phyloP scores from a whole-genome alignment of 1,140 invertebrate species.

The Pachyrhynchus sulphureomaculatus region DNA sequence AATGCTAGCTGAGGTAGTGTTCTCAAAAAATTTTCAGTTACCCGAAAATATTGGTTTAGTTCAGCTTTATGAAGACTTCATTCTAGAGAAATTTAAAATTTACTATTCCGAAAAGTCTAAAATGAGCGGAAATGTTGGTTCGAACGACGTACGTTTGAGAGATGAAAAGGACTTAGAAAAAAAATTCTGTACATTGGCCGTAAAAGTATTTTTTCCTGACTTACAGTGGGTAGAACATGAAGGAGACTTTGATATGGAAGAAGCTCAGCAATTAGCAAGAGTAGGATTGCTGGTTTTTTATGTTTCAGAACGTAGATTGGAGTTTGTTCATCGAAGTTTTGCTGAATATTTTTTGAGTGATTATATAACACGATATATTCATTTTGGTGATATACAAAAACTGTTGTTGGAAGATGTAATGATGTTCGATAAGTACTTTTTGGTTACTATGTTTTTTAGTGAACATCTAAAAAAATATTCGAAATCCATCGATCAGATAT shows the following conservation, averaged over 20 bases:
- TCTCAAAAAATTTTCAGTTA: not conserved
- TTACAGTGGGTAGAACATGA: not conserved
- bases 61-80: not conserved
- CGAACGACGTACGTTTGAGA: too few species aligned
- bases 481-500: too few species aligned
- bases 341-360: slow-evolving; percentile 1
- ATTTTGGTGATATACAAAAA: not conserved
- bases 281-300: not conserved
- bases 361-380: not conserved
- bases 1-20: slow-evolving; percentile 1
- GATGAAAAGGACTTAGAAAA: too few species aligned
- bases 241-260: not conserved
- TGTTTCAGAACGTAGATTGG: not conserved
- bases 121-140: not conserved
- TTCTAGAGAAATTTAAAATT: not conserved
- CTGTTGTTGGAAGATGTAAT: not conserved
- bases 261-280: not conserved
- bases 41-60: not conserved
- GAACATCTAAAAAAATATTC: not conserved
- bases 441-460: not conserved
- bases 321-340: not conserved
- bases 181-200: not conserved
- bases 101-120: not conserved
- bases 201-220: too few species aligned
- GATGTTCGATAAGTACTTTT: not conserved